Base-by-base conservation (phyloP, 1,140 invertebrate species). In the Zaprionus davidi region DNA sequence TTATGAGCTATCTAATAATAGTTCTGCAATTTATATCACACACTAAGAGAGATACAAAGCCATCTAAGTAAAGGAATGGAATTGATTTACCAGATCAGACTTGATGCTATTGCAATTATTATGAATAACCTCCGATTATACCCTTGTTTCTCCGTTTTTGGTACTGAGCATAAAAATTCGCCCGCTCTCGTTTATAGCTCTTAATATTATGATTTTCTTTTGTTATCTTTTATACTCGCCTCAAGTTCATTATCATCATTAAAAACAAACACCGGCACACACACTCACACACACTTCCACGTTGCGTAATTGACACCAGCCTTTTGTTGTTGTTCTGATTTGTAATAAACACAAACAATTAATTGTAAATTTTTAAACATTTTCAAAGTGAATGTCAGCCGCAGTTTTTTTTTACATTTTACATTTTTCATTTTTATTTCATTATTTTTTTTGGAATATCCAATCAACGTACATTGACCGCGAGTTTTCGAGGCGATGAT, bases 221-320 rank as follows among this genome's bases (percentile, higher is more conserved):
- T 77, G 71, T 90, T 82, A 82, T 90, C 85, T 82, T 82, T 90
- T 82, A 79, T 75, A 59, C 69, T 53, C 65, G 76, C 66, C 59
- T 90, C 86, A 90, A 90, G 85, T 90, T 88, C 85, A 88, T 88
- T 90, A 90, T 90, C 86, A 90, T 90, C 82, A 75, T 90, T 87
- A 82, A 85, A 71, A 74, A 36, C 17, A 64, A 59, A 68, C 44
- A 69, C 66, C 46, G 49, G 38, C 38, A 51, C 51, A 51, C 58
- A 51, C 58, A 51, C 63, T 53, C 68, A 56, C 28, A 62, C 46
- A 65, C 53, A 64, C 20, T 12, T 12, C 34, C 38, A 76, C 49
- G 69, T 71, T 78, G 76, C 68, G 67, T 68, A 81, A 78, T 71
- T 77, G 65, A 67, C 36, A 76, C 44, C 69, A 28, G 49, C 26